Conservation (phyloP, 2,888 invertebrate species). For the Hipparchia semele region DNA sequence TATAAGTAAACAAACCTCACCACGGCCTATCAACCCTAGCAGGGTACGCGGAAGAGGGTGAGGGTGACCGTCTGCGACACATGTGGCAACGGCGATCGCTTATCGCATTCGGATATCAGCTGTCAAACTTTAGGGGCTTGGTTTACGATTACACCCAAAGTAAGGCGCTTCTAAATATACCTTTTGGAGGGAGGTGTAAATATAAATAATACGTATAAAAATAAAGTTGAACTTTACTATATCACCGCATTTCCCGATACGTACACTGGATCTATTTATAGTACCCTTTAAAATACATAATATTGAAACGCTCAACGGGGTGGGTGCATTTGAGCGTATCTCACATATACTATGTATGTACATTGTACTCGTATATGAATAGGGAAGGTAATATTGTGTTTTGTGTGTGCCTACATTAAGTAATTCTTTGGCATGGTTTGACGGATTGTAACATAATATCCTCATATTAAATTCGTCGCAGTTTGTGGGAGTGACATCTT, state of each 20-base stretch:
- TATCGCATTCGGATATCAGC: conserved; percentile 73
- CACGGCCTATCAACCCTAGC: conserved; percentile 10
- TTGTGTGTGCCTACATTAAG: no score
- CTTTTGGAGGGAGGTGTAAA: conserved; percentile 35
- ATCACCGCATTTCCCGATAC: not conserved
- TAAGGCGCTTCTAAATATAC: conserved; percentile 51
- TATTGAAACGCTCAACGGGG: not conserved
- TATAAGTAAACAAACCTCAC: no score
- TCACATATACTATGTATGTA: not conserved
- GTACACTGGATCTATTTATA: not conserved
- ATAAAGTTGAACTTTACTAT: conserved; percentile 13
- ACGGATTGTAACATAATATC: no score
- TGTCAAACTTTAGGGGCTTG: conserved; percentile 60
- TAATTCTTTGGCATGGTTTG: no score
- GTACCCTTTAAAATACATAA: not conserved
- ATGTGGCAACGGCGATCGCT: conserved; percentile 66
- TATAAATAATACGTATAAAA: conserved; percentile 30
- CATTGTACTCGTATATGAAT: no score
- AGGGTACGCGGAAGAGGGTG: conserved; percentile 33
- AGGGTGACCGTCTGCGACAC: conserved; percentile 49
- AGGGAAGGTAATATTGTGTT: no score
- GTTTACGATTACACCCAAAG: conserved; percentile 51
- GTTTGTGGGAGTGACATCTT: no score
- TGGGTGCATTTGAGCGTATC: not conserved
- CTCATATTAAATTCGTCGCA: no score